phyloP scores from a whole-genome alignment of 2,113 vertebrate genomes.

The Leptocoma aspasia region DNA sequence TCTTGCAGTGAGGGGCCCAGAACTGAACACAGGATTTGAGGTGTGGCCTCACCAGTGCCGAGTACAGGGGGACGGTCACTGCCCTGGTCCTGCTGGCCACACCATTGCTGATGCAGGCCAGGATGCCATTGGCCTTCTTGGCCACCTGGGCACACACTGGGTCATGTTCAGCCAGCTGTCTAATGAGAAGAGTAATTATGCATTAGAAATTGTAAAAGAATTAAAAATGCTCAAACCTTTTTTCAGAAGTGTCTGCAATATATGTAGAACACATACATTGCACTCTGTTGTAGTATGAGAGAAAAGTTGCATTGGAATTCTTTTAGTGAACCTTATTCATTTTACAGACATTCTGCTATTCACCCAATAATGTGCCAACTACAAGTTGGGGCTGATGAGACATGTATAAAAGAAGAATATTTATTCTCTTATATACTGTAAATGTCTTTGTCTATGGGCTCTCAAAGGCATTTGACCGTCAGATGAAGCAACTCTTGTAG shows the following conservation, averaged over 20 bases:
- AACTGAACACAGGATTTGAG: not conserved
- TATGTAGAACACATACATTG: not conserved
- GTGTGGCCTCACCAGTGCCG: not conserved
- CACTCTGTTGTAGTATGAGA: not conserved
- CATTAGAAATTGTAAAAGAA: not conserved
- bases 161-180: not conserved
- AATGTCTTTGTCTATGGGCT: not conserved
- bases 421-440: not conserved
- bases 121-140: not conserved
- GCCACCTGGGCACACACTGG: not conserved
- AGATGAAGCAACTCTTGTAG: not conserved
- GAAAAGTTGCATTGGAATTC: not conserved
- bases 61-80: not conserved
- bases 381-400: not conserved
- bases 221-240: not conserved
- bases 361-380: not conserved
- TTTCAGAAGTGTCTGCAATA: not conserved
- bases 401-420: not conserved
- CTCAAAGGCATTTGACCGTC: not conserved
- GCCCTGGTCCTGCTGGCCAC: not conserved
- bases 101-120: not conserved
- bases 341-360: not conserved
- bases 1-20: not conserved
- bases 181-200: not conserved
- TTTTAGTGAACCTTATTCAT: not conserved